These are phyloP conservation scores for Trachelus troglodyta DNA, from an alignment of 2,888 invertebrate genomes.

Conservation along the genomic window DNA sequence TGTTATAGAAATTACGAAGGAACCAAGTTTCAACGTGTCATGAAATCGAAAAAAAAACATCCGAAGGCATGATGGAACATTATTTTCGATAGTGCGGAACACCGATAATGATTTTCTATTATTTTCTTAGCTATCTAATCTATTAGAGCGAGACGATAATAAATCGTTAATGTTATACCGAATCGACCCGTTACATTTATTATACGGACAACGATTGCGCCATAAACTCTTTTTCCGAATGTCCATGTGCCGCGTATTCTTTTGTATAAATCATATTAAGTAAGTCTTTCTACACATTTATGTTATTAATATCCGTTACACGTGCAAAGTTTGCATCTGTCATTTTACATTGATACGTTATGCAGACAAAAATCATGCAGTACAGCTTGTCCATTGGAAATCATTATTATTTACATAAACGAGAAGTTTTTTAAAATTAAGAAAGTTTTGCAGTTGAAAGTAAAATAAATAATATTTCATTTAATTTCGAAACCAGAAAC, in stretches of 20 bases:
- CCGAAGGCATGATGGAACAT: background rate
- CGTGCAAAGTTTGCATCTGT: slow-evolving; percentile 30
- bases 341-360: slow-evolving; percentile 29
- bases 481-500: slow-evolving; percentile 26
- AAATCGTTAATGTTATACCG: no score
- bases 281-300: slow-evolving; percentile 24
- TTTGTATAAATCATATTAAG: slow-evolving; percentile 10
- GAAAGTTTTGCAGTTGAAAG: slow-evolving; percentile 1
- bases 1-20: background rate
- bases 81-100: background rate
- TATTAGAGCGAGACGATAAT: slow-evolving; percentile 50
- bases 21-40: background rate
- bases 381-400: background rate
- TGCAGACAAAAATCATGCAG: background rate
- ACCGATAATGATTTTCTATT: background rate
- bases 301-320: background rate
- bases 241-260: background rate
- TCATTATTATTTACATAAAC: background rate
- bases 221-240: background rate
- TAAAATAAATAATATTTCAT: slow-evolving; percentile 40
- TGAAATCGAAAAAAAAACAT: background rate
- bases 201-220: background rate
- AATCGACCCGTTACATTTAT: background rate
- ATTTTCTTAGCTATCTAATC: slow-evolving; percentile 46
- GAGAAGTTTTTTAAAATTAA: background rate